Conservation (phyloP, 2,113 vertebrate genomes). For the Panthera uncia region DNA sequence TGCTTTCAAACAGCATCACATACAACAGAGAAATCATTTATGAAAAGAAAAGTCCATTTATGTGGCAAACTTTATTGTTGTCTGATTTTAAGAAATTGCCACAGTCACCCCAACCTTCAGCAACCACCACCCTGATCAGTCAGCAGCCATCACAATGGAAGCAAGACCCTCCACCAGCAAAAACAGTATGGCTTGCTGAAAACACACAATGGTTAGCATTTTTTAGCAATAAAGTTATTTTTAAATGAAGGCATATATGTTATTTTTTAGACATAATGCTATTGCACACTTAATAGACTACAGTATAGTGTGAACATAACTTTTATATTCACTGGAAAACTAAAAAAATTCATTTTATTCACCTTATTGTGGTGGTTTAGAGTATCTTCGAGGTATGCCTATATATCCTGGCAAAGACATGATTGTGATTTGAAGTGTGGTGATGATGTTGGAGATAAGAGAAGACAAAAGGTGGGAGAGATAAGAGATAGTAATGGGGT, state of each 20-base stretch:
- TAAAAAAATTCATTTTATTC: background rate
- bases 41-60: background rate
- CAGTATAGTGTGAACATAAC: background rate
- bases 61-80: background rate
- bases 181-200: background rate
- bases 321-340: background rate
- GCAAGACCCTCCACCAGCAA: background rate
- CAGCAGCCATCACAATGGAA: background rate
- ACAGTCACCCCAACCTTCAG: background rate
- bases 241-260: background rate
- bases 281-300: background rate
- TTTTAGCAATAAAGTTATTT: background rate
- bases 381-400: background rate
- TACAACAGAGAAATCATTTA: background rate
- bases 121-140: background rate
- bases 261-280: background rate
- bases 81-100: background rate
- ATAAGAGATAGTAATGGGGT: background rate
- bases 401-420: background rate
- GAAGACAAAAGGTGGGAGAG: background rate
- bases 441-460: background rate
- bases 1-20: background rate
- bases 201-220: background rate
- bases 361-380: background rate
- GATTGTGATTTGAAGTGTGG: background rate